Evolutionary conservation across 64 coral and sea anemone species (phyloP).

Genomic region (Stylophora pistillata): DNA sequence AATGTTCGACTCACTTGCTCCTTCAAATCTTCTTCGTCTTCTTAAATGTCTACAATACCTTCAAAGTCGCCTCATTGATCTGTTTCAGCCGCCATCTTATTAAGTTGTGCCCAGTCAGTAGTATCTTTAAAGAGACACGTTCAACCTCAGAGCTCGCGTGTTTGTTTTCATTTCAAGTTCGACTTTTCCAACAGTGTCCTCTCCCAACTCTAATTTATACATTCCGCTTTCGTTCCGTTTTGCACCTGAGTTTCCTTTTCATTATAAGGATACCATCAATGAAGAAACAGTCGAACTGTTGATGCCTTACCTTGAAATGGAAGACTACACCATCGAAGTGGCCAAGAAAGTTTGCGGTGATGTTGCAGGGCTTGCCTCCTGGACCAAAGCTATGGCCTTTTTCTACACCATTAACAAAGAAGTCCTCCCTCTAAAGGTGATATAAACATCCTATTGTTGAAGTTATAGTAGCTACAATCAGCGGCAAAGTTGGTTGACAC

Average conservation of each 20-base stretch:
- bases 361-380: constrained; percentile 92
- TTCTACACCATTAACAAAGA: constrained; percentile 98
- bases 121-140: too few species aligned
- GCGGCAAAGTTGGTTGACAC: too few species aligned
- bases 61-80: too few species aligned
- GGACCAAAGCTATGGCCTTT: constrained; percentile 93
- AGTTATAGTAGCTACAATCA: not conserved
- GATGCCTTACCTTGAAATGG: constrained; percentile 87
- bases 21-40: too few species aligned
- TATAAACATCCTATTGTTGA: not conserved
- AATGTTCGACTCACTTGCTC: too few species aligned
- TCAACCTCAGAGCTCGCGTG: too few species aligned
- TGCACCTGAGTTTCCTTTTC: not conserved
- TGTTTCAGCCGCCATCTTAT: too few species aligned
- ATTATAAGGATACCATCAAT: constrained; percentile 89
- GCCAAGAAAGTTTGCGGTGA: constrained; percentile 99
- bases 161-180: too few species aligned
- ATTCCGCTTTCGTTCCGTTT: not conserved
- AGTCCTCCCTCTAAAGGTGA: constrained; percentile 94
- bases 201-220: too few species aligned
- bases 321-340: constrained; percentile 92
- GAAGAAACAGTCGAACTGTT: constrained; percentile 94
- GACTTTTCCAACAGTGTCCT: not conserved
- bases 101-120: too few species aligned
- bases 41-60: too few species aligned